Evolutionary conservation across 2,113 vertebrate genomes (phyloP), one percentile per base, ranked within the genome.

Genomic region (Mandrillus leucophaeus): DNA sequence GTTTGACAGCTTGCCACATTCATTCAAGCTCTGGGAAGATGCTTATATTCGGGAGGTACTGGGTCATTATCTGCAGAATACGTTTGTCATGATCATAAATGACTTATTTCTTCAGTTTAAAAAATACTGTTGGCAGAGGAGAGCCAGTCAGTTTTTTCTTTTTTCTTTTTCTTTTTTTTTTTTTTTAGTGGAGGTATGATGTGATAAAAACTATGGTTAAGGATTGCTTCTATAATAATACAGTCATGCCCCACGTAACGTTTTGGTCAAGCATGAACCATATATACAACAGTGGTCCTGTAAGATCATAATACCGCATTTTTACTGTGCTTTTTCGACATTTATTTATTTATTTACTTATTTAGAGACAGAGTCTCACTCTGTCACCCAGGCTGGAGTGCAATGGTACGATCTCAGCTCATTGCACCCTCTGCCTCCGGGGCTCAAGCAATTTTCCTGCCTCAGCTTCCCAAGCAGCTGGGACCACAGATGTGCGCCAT

Each of bases 101-200:
- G 59, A 70, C 48, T 40, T 18, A 83, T 92, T 96, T 96, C 16
- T 97, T 95, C 23, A 52, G 59, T 40, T 87, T 86, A 86, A 38
- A 68, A 95, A 91, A 61, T 83, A 38, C 23, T 78, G 12, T 68
- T 72, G 45, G 35, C 38, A 95, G 90, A 86, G 45, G 81, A 27
- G 73, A 90, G 35, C 48, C 55, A 90, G 68, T 89, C 30, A 92
- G 13, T 40, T 73, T 55, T 73, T 83, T 6, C 27, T 64, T 64
- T 30, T 30, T 64, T 61, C 25, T 61, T 61, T 64, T 30, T 64
- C 11, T 30, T 64, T 64, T 32, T 38, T 48, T 14, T 70, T 70
- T 48, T 70, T 78, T 66, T 82, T 64, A 96, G 57, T 84, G 55
- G 23, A 68, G 17, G 1, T 79, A 22, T 61, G 70, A 43, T 2